A percentile compares a stretch with the other conserved stretches of the same genome.
phyloP scores from a whole-genome alignment of 2,113 vertebrate species.

The Pteropus alecto region DNA sequence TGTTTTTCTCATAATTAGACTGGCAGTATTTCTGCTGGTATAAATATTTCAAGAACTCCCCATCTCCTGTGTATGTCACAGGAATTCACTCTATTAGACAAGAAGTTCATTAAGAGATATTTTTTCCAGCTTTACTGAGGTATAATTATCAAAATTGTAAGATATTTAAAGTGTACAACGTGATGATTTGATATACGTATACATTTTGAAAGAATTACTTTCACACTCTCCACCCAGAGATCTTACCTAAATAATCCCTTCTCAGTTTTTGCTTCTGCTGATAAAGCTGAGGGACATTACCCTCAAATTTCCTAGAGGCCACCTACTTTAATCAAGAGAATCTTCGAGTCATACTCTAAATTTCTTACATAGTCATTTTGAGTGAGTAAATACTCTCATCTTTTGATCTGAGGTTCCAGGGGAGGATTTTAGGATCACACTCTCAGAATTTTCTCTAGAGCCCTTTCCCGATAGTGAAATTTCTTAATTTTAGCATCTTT shows the following conservation, averaged over 20 bases:
- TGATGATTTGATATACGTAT: background rate
- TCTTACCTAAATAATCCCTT: background rate
- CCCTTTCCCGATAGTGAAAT: background rate
- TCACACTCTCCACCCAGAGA: background rate
- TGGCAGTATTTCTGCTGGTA: background rate
- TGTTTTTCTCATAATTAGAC: background rate
- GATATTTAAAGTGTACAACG: background rate
- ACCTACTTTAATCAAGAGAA: background rate
- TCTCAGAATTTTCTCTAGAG: background rate
- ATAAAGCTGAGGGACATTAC: background rate
- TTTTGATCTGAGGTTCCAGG: background rate
- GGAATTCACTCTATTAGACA: background rate
- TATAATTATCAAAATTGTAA: background rate
- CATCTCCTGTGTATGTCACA: background rate
- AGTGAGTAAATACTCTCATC: background rate
- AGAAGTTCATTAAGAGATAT: background rate
- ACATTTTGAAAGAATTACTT: background rate
- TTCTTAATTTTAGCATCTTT: background rate
- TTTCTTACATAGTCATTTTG: background rate
- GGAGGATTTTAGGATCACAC: background rate
- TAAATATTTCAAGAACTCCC: background rate
- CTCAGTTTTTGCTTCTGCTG: background rate
- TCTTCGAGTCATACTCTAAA: background rate
- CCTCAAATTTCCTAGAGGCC: background rate
- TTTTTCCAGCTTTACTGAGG: background rate